These are phyloP conservation scores for Neopipo cinnamomea DNA, from an alignment of 2,113 vertebrate genomes.

Conservation along the genomic window DNA sequence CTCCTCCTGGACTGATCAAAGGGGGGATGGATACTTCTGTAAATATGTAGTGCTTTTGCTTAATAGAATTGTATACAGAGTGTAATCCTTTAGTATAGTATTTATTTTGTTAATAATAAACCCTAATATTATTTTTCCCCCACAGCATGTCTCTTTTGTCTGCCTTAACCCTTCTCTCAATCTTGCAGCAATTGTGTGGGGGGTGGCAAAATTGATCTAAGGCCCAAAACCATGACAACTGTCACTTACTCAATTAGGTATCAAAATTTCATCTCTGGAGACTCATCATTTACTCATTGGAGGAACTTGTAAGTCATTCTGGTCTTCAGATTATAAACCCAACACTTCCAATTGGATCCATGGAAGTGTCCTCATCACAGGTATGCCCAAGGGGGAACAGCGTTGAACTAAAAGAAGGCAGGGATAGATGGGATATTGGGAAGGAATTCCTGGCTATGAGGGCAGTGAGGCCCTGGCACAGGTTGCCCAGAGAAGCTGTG, in stretches of 20 bases:
- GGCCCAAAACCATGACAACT: too few species aligned
- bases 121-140: too few species aligned
- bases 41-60: too few species aligned
- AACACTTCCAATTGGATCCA: background rate
- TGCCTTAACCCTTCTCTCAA: too few species aligned
- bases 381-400: background rate
- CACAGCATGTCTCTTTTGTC: too few species aligned
- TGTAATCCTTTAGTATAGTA: too few species aligned
- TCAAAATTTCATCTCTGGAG: background rate
- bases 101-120: too few species aligned
- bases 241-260: background rate
- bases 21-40: too few species aligned
- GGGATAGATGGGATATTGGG: background rate
- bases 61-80: too few species aligned
- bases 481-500: background rate
- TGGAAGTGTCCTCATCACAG: background rate
- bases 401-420: background rate
- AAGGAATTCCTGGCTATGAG: accelerated
- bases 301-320: background rate
- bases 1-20: too few species aligned
- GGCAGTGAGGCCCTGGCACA: background rate
- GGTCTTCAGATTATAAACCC: background rate
- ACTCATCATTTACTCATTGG: background rate
- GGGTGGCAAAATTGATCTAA: too few species aligned
- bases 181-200: too few species aligned